These are phyloP conservation scores for Hippopotamyrus pictus DNA, from an alignment of 2,797 vertebrate species.

Conservation along the genomic window DNA sequence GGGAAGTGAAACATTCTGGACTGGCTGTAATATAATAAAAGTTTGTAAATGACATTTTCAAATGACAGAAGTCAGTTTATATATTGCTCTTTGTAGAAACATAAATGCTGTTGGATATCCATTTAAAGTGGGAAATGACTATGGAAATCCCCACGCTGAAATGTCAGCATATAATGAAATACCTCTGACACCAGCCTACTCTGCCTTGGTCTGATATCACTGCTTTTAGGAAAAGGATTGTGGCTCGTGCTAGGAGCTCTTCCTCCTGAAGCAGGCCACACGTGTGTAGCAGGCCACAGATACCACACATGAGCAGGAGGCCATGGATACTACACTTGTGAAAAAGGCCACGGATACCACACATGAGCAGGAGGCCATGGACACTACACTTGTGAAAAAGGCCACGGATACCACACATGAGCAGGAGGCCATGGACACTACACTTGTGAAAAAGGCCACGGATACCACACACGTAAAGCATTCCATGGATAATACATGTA, in stretches of 20 bases:
- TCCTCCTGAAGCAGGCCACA: conserved; percentile 11
- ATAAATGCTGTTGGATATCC: conserved; percentile 31
- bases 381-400: background rate
- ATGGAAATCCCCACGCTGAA: conserved; percentile 20
- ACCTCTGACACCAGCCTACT: conserved; percentile 19
- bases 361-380: background rate
- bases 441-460: background rate
- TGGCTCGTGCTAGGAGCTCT: background rate
- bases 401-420: background rate
- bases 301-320: background rate
- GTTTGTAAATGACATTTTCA: conserved; percentile 11
- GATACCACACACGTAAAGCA: background rate
- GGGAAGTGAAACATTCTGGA: conserved; percentile 1
- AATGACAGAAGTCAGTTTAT: conserved; percentile 7
- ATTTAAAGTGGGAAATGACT: conserved; percentile 24
- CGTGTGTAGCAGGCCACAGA: background rate
- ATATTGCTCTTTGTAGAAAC: conserved; percentile 13
- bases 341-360: background rate
- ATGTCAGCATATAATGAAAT: conserved; percentile 31
- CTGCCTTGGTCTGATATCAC: conserved; percentile 23
- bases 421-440: background rate
- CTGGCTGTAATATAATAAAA: conserved; percentile 1
- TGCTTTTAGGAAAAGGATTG: background rate
- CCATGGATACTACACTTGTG: background rate
- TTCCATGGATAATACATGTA: background rate